Evolutionary conservation across 2,888 invertebrate species (phyloP), one percentile per base, ranked within the genome.

Genomic region (Xylota sylvarum): DNA sequence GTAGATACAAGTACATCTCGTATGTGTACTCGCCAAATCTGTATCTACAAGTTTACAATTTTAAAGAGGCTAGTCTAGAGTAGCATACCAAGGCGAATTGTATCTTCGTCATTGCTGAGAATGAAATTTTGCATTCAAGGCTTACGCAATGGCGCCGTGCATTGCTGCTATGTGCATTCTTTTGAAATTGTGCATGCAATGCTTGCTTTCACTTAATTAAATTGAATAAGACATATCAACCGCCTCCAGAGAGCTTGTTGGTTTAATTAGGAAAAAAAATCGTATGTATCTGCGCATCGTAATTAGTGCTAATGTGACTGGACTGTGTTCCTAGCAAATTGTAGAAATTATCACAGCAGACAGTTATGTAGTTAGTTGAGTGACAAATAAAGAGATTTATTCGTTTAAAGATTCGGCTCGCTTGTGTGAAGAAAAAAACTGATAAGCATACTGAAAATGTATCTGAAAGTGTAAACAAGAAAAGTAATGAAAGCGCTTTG

Each of bases 401-500:
- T 35, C 30, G 5, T n/a, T 37, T 58, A 40, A 32, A 35, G 60
- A 76, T 72, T 43, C 72, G 52, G 35, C 19, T 52, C 7, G n/a
- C 6, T n/a, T 23, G 32, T 35, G 70, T 52, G 43, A 9, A 62
- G 32, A 12, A 10, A 43, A 67, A n/a, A 30, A 40, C 17, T 10
- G 62, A 19, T 40, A 55, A 64, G 46, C 35, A 58, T 23, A 23
- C 12, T 55, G 30, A 17, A 56, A 64, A 48, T 35, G 69, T 62
- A 43, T 52, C 35, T 62, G 14, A 27, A 27, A 7, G 64, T 35
- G 40, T 17, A 43, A 43, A 40, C 30, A 23, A 32, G 14, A 46
- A 69, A 46, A 60, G 27, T 2, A 17, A 35, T 67, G 14, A 62
- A 67, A 80, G 80, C 80, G 73, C 23, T 52, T 46, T 10, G n/a